Conservation (phyloP, 2,888 invertebrate species). For the Nasonovia ribisnigri region DNA sequence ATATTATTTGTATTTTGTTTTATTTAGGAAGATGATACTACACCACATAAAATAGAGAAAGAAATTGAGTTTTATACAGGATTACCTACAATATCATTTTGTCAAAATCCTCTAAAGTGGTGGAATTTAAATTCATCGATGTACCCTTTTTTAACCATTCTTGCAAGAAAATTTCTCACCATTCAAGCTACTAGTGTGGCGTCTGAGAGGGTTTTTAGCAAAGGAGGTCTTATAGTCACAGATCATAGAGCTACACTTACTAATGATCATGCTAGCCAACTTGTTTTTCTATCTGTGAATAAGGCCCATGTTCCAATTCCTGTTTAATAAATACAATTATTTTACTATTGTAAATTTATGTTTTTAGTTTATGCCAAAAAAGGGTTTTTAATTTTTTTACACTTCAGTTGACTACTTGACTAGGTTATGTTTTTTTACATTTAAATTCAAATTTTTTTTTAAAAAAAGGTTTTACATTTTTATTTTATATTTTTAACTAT, state of each 20-base stretch:
- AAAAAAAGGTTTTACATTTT: background rate
- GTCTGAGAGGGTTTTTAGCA: background rate
- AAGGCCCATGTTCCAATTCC: slow-evolving; percentile 65
- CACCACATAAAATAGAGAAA: too few species aligned
- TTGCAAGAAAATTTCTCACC: too few species aligned
- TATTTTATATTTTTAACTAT: background rate
- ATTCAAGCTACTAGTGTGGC: background rate
- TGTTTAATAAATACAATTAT: background rate
- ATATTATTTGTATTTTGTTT: background rate
- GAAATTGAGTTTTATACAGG: too few species aligned
- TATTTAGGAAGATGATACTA: too few species aligned
- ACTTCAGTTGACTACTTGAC: background rate
- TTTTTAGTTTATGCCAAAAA: background rate
- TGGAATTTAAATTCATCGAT: too few species aligned
- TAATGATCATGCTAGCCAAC: slow-evolving; percentile 50
- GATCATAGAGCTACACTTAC: background rate
- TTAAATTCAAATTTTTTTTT: background rate
- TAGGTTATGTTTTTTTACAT: background rate
- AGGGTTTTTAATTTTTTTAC: background rate
- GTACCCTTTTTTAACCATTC: too few species aligned
- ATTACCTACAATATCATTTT: too few species aligned
- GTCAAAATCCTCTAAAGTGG: too few species aligned
- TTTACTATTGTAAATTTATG: background rate
- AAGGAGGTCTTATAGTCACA: background rate
- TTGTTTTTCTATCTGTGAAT: slow-evolving; percentile 57